phyloP scores from a whole-genome alignment of 2,113 vertebrate species.

The Ophthalmotilapia sp. region DNA sequence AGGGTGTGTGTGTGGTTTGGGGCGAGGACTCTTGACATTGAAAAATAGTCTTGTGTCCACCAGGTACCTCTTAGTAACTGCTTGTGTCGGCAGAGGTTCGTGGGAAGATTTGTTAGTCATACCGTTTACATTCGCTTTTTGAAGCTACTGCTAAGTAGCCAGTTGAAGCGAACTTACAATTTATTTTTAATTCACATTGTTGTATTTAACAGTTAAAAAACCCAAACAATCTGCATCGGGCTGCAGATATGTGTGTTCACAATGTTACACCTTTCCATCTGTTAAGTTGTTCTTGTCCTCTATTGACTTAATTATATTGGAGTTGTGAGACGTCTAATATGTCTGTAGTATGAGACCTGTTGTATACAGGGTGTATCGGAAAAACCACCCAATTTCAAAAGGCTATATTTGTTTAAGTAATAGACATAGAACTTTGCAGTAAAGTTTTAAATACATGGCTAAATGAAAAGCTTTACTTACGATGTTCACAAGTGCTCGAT shows the following conservation, averaged over 20 bases:
- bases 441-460: neutral
- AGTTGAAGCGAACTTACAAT: neutral
- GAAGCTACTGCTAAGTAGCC: neutral
- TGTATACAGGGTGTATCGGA: neutral
- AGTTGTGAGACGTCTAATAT: neutral
- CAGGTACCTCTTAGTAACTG: constrained; percentile 3
- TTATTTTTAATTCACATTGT: neutral
- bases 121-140: neutral
- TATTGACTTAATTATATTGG: neutral
- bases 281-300: neutral
- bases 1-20: constrained; percentile 27
- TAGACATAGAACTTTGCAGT: neutral
- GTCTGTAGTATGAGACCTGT: neutral
- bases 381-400: neutral
- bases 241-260: neutral
- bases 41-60: constrained; percentile 39
- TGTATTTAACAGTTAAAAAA: neutral
- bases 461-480: neutral
- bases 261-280: neutral
- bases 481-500: neutral
- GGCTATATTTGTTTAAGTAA: neutral
- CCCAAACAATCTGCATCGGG: neutral
- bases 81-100: neutral
- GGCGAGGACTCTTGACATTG: constrained; percentile 1
- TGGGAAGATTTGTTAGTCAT: neutral